phyloP scores from a whole-genome alignment of 2,888 invertebrate genomes.

The Leistus spinibarbis region DNA sequence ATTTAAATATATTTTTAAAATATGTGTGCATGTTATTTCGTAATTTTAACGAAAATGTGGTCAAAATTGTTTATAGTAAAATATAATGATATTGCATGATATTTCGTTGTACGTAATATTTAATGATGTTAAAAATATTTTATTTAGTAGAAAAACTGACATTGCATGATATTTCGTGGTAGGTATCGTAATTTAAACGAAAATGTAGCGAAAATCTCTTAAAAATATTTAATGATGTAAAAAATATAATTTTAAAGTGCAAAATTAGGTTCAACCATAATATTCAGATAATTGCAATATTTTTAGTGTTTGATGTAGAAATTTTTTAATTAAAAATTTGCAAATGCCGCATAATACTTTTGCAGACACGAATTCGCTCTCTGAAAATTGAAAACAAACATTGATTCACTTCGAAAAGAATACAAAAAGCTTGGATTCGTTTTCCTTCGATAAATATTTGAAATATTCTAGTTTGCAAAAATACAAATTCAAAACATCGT shows the following conservation, averaged over 20 bases:
- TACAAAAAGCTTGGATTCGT: neutral
- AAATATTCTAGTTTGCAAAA: neutral
- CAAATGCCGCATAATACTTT: slow-evolving; percentile 32
- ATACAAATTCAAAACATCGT: neutral
- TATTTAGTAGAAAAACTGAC: too few relatives aligned
- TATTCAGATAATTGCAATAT: neutral
- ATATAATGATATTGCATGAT: too few relatives aligned
- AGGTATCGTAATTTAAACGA: neutral
- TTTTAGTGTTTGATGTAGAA: slow-evolving; percentile 11
- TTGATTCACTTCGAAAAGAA: slow-evolving; percentile 30
- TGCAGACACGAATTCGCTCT: slow-evolving; percentile 21
- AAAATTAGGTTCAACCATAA: neutral
- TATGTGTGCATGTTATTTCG: too few relatives aligned
- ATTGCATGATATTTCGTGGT: neutral
- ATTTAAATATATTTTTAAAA: too few relatives aligned
- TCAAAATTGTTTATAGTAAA: too few relatives aligned
- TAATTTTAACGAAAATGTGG: too few relatives aligned
- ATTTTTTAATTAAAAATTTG: slow-evolving; percentile 38
- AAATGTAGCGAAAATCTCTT: neutral
- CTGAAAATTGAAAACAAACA: slow-evolving; percentile 36
- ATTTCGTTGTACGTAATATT: too few relatives aligned
- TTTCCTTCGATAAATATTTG: neutral
- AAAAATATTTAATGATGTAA: neutral
- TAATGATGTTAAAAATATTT: too few relatives aligned
- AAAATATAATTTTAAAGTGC: neutral